Base-by-base conservation (phyloP, 2,113 vertebrate genomes). In the Nothoprocta perdicaria region DNA sequence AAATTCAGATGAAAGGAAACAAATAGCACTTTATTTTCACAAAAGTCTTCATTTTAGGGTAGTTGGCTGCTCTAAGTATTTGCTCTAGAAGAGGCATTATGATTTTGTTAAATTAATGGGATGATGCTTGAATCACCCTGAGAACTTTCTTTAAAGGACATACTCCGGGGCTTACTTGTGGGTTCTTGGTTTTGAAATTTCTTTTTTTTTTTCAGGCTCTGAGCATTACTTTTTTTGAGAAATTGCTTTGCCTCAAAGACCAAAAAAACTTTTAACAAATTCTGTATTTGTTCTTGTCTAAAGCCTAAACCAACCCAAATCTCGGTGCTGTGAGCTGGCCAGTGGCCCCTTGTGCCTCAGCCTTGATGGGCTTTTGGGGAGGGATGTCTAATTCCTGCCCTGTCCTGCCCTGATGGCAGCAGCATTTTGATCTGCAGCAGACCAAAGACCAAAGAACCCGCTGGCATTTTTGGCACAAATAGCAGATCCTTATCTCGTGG, bases 11-110 rank as follows among this genome's bases (percentile, higher is more conserved):
- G 80, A 91, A 92, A 86, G 67, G 91, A 91, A 90, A 89, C 76
- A 90, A 90, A 92, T 52, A 91, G 97, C 97, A 97, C 95, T 96
- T 97, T 97, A 96, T 97, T 92, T 95, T 91, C 81, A 90, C 62
- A 45, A 76, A 29, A 66, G 26, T 75, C 86, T 91, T 92, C 40
- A n/a, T 86, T 92, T 74, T 38, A 33, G 33, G 43, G 31, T 91
- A 57, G 82, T 71, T 90, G 84, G 84, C 86, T 92, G 89, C 83
- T 86, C 79, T 95, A 92, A 91, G 68, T 69, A 21, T 80, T 43
- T 83, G 81, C 80, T 90, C 7, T 2, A 7, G 61, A 69, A 58
- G 35, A 80, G 67, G 69, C 33, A 77, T 89, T 89, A 67, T 21
- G 84, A 40, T 80, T 83, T 89, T 89, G 22, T 90, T 91, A 58